Conservation (phyloP, 2,113 vertebrate species). For the Rhinogobius similis region DNA sequence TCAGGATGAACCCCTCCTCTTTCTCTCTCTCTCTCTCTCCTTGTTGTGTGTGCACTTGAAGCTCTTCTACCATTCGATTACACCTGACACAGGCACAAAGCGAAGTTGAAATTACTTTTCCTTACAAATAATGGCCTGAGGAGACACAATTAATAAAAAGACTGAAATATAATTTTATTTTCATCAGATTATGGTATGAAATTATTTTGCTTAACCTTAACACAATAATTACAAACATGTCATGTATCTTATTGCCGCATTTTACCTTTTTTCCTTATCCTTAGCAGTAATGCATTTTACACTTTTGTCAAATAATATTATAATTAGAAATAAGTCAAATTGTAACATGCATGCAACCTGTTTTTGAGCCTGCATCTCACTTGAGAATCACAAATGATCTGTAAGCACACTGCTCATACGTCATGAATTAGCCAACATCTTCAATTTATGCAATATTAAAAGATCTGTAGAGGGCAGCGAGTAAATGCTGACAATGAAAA, state of each 20-base stretch:
- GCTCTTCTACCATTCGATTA: slow-evolving; percentile 13
- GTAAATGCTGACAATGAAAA: neutral
- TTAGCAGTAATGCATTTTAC: no score
- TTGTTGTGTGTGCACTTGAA: neutral
- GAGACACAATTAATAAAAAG: neutral
- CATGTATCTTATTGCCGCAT: neutral
- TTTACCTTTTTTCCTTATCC: no score
- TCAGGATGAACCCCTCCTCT: neutral
- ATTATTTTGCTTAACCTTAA: neutral
- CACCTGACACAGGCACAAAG: slow-evolving; percentile 6
- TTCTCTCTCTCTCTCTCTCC: neutral
- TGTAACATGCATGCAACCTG: no score
- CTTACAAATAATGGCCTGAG: slow-evolving; percentile 10
- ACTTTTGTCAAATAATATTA: no score
- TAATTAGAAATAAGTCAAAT: no score
- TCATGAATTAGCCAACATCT: neutral
- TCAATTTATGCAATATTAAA: neutral
- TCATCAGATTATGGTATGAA: slow-evolving; percentile 1
- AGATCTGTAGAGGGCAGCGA: neutral
- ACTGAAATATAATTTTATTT: neutral
- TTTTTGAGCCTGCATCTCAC: neutral
- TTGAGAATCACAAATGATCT: neutral
- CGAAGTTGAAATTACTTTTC: slow-evolving; percentile 36
- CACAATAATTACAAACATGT: neutral
- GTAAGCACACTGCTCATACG: neutral